phyloP scores from a whole-genome alignment of 64 coral and sea anemone genomes.

The Anthopleura sola region DNA sequence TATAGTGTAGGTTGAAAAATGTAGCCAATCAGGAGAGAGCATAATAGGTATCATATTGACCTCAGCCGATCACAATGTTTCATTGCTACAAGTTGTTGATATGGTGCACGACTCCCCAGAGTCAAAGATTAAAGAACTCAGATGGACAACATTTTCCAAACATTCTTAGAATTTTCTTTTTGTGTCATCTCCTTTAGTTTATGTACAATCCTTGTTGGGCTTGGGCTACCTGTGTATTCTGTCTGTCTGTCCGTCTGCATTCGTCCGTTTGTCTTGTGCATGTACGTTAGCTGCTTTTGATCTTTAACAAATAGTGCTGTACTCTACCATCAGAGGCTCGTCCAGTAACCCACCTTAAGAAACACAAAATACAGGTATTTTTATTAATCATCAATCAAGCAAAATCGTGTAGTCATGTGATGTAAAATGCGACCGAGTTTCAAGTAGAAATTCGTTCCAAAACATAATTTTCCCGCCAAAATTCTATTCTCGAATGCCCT shows the following conservation, averaged over 20 bases:
- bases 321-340: constrained; percentile 35
- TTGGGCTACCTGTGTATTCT: neutral
- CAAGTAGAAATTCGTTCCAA: too few species aligned
- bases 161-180: too few species aligned
- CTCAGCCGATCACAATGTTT: too few species aligned
- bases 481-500: neutral
- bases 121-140: too few species aligned
- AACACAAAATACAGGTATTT: neutral
- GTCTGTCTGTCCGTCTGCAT: neutral
- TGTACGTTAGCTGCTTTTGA: constrained; percentile 16
- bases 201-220: neutral
- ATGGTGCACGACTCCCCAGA: too few species aligned
- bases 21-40: too few species aligned
- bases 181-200: too few species aligned
- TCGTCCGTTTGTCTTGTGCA: neutral
- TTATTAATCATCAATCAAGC: neutral
- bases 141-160: too few species aligned
- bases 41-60: too few species aligned
- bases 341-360: constrained; percentile 59
- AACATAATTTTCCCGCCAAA: neutral
- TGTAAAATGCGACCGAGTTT: too few species aligned
- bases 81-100: too few species aligned
- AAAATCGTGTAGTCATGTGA: neutral
- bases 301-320: constrained; percentile 44
- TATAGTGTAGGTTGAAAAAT: too few species aligned